phyloP scores from a whole-genome alignment of 1,140 invertebrate genomes.

The Archegozetes longisetosus region DNA sequence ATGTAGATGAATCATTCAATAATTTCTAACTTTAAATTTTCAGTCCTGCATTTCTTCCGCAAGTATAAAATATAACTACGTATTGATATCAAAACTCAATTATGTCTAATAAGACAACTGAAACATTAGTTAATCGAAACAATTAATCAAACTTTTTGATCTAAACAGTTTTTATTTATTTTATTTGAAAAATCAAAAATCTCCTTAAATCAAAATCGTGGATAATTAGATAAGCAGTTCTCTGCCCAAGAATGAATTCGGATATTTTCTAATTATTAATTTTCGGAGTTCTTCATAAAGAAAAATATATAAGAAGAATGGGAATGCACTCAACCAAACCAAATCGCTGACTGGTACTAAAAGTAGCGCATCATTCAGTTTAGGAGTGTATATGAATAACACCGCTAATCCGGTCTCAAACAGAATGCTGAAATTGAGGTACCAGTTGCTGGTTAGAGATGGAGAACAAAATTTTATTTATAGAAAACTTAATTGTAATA shows the following conservation, averaged over 20 bases:
- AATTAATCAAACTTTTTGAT: too few species aligned
- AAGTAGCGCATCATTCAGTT: constrained; percentile 40
- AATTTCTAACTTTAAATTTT: too few species aligned
- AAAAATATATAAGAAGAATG: constrained; percentile 7
- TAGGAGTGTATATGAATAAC: constrained; percentile 50
- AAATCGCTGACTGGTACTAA: constrained; percentile 1
- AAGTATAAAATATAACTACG: too few species aligned
- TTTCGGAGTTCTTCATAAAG: constrained; percentile 12
- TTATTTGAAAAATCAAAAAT: background rate
- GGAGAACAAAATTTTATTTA: too few species aligned
- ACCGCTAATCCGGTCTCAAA: constrained; percentile 52
- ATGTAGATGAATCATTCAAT: too few species aligned
- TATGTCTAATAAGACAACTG: too few species aligned
- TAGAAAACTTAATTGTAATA: too few species aligned
- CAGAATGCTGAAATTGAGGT: constrained; percentile 56
- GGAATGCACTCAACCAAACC: constrained; percentile 5
- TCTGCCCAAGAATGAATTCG: constrained; percentile 86
- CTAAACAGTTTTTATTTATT: too few species aligned
- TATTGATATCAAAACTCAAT: too few species aligned
- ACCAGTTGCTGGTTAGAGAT: constrained; percentile 34
- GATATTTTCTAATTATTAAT: constrained; percentile 2
- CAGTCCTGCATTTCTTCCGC: too few species aligned
- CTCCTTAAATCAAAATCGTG: background rate
- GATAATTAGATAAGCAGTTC: constrained; percentile 90
- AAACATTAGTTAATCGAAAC: too few species aligned